Evolutionary conservation across 2,797 vertebrate genomes (phyloP).

Genomic region (Cheirogaleus major): DNA sequence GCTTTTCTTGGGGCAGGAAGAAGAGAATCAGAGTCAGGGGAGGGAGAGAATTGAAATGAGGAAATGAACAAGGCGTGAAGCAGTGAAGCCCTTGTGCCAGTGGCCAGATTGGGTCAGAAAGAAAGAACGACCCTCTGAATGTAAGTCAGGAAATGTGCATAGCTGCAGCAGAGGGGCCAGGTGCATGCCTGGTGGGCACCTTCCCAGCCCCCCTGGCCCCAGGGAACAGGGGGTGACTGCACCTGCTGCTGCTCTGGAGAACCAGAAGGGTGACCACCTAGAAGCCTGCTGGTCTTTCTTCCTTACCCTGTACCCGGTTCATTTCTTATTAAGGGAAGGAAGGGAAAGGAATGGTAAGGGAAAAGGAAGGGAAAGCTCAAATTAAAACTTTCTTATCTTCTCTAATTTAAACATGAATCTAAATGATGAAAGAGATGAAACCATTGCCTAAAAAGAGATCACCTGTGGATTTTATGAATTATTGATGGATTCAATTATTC

Average conservation of each 20-base stretch:
- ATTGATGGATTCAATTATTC: neutral
- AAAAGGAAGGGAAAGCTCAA: neutral
- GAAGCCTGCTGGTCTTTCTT: neutral
- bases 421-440: neutral
- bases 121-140: constrained; percentile 44
- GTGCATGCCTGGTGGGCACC: neutral
- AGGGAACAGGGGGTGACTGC: neutral
- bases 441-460: neutral
- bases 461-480: neutral
- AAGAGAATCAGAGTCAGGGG: neutral
- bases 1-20: neutral
- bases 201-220: neutral
- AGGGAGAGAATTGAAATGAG: neutral
- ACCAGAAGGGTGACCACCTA: too few relatives aligned
- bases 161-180: neutral
- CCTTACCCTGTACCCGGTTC: neutral
- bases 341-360: neutral
- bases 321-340: neutral
- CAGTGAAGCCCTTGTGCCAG: neutral
- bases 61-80: neutral
- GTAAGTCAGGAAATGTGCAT: constrained; percentile 15
- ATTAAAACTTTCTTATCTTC: neutral
- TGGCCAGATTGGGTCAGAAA: constrained; percentile 46
- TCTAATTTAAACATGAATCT: neutral
- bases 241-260: neutral